Evolutionary conservation across 2,113 vertebrate species (phyloP).

Genomic region (Phycodurus eques): DNA sequence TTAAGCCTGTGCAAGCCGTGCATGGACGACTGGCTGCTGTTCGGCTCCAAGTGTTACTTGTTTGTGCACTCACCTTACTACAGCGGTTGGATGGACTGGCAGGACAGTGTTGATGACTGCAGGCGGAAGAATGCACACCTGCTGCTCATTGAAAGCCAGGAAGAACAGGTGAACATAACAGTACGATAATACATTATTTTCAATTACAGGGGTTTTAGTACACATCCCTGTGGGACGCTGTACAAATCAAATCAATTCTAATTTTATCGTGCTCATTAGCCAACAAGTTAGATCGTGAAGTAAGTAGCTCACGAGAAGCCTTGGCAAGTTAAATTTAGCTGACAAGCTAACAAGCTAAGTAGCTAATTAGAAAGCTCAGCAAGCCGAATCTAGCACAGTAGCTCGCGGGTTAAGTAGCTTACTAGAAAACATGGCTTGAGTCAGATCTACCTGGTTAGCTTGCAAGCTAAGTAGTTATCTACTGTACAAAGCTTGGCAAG

Average conservation of each 20-base stretch:
- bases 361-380: no score
- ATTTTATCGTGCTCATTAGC: background rate
- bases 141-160: conserved; percentile 33
- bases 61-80: rapidly evolving
- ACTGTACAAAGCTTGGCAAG: no score
- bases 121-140: background rate
- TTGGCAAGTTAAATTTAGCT: no score
- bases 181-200: background rate
- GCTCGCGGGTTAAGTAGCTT: no score
- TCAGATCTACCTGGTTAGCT: no score
- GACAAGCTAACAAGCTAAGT: no score
- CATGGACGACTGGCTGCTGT: conserved; percentile 31
- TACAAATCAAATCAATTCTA: background rate
- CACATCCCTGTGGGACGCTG: background rate
- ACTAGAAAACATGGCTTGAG: no score
- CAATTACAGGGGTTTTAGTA: background rate
- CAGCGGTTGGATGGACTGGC: rapidly evolving
- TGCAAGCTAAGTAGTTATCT: no score
- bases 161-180: conserved; percentile 43
- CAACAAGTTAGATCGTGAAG: no score
- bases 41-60: conserved; percentile 42
- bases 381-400: no score
- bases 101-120: background rate
- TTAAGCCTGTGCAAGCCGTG: conserved; percentile 41
- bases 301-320: no score